Conservation (phyloP, 2,797 vertebrate species). For the Sarcoramphus papa region DNA sequence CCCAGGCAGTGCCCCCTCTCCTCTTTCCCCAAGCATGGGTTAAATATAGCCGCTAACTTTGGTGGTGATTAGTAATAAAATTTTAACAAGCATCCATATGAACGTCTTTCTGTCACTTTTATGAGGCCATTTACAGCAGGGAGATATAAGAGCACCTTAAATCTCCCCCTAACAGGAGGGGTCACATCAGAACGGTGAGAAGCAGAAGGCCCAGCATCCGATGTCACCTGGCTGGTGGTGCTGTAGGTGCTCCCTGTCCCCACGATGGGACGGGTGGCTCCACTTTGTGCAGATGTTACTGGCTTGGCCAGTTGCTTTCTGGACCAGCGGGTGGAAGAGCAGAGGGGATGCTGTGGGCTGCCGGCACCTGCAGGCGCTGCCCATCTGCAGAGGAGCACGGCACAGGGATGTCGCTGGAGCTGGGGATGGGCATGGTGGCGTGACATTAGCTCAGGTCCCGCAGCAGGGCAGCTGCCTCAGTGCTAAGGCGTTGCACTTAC, state of each 20-base stretch:
- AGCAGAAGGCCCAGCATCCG: background rate
- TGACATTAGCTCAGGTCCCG: background rate
- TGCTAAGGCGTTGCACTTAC: background rate
- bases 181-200: background rate
- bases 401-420: background rate
- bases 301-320: background rate
- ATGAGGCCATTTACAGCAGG: slow-evolving; percentile 87
- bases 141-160: slow-evolving; percentile 75
- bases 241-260: background rate
- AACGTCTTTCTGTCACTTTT: slow-evolving; percentile 96
- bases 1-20: background rate
- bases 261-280: fast-evolving
- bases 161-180: slow-evolving; percentile 51
- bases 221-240: background rate
- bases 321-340: background rate
- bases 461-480: background rate
- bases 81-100: slow-evolving; percentile 95
- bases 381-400: fast-evolving
- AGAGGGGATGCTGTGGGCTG: background rate
- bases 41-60: slow-evolving; percentile 73
- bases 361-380: background rate
- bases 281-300: background rate
- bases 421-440: fast-evolving
- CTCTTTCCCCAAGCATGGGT: slow-evolving; percentile 38
- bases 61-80: slow-evolving; percentile 97